Base-by-base conservation (phyloP, 2,797 vertebrate genomes). In the Lithobates pipiens region DNA sequence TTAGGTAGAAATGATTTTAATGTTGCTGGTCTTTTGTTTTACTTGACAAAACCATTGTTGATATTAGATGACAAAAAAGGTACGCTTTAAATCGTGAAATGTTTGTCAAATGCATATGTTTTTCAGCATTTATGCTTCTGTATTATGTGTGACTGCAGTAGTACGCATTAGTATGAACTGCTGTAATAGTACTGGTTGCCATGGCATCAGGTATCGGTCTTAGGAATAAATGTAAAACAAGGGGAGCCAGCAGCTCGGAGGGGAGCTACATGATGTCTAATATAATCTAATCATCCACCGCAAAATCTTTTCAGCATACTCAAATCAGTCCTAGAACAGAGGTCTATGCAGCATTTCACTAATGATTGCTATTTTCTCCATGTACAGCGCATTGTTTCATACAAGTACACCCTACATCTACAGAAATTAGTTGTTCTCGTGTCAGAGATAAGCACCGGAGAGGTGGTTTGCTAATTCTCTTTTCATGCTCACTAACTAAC, bases 171-270 rank as follows among this genome's bases (percentile, higher is more conserved):
- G 50, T 78, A 39, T 73, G 44, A 79, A 65, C 67, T 50, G 67
- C 50, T 77, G 25, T 79, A 44, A 79, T 79, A 69, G 76, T 79
- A 83, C 76, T 73, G 78, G 85, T 83, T 87, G 76, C 85, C 85
- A 87, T 87, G 85, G 75, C 46, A 79, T 78, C 80, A 78, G 63
- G 27, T 54, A 68, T 78, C 27, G 32, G 80, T 46, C 68, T 77
- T 71, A 77, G 54, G 34, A 83, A 83, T 72, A 71, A 79, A 76
- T 72, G 65, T 79, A 87, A 75, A 83, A 74, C 70, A 75, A 87
- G 81, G 70, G 76, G 32, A 83, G 71, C 57, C 36, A 72, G 61
- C n/a, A 67, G 68, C 42, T 73, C 65, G 70, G 73, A 61, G 73
- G 42, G 63, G n/a, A 82, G 32, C 72, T 73, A 32, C 67, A 78